Percentiles rank a stretch among this genome's conserved stretches.
These are phyloP conservation scores for Pelvicachromis taeniatus DNA, from an alignment of 2,113 vertebrate species.

Conservation along the genomic window DNA sequence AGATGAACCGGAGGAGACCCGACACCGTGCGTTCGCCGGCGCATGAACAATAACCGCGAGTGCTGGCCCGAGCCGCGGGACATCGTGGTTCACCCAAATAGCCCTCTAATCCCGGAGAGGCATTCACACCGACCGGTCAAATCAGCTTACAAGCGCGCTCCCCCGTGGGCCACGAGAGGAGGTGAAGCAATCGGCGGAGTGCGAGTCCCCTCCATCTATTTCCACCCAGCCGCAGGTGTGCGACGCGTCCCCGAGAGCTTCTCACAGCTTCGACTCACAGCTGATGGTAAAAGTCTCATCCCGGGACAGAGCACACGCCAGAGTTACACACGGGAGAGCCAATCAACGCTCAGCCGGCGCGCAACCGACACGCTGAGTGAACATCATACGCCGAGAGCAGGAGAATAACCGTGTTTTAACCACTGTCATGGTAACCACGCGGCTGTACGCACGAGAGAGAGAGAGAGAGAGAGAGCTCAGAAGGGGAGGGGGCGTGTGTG, in stretches of 20 bases:
- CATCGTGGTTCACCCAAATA: conserved; percentile 54
- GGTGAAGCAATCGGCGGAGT: conserved; percentile 40
- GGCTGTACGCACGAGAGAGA: neutral
- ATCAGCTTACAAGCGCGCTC: conserved; percentile 62
- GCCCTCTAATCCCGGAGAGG: conserved; percentile 58
- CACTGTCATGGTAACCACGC: conserved; percentile 63
- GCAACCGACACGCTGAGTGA: conserved; percentile 10
- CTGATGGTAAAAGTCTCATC: conserved; percentile 2
- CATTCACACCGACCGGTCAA: conserved; percentile 58
- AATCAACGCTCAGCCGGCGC: neutral
- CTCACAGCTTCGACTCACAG: neutral
- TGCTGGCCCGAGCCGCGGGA: conserved; percentile 35
- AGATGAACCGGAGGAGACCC: conserved; percentile 10
- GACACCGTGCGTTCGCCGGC: conserved; percentile 40
- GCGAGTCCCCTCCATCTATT: conserved; percentile 42
- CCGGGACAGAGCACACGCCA: conserved; percentile 5
- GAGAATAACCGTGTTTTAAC: conserved; percentile 40
- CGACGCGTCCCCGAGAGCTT: conserved; percentile 34
- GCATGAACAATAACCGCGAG: conserved; percentile 61
- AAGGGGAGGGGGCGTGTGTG: neutral
- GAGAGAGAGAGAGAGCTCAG: neutral
- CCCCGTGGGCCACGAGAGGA: conserved; percentile 43
- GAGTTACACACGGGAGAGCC: neutral
- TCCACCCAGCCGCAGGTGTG: conserved; percentile 58
- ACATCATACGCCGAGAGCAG: conserved; percentile 10